Base-by-base conservation (phyloP, 1,140 invertebrate species). In the Drosophila guanche region DNA sequence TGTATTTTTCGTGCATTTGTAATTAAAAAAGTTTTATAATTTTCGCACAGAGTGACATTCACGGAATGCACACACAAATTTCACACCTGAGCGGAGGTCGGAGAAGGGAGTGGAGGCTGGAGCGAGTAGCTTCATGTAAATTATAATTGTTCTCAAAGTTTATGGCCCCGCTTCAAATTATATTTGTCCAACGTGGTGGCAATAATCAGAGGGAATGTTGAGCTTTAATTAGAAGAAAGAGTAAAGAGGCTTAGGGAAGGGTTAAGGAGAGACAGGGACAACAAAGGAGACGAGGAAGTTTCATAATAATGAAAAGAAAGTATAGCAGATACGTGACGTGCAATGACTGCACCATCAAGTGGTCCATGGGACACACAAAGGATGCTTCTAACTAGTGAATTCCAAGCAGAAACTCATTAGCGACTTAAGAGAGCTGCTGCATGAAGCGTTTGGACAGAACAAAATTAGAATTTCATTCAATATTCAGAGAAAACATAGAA, bases 1-100 rank as follows among this genome's bases (percentile, higher is more conserved):
- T 37, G 33, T 37, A 12, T 37, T 37, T 33, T 33, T 33, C 29
- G 50, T 68, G 54, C 27, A 20, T 52, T 52, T 57, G 57, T 76
- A 76, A 76, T 76, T 76, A 74, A 74, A 76, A 76, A 76, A 76
- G 48, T 76, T 76, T 76, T 76, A 41, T 56, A 58, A 65, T 70
- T 48, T 70, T 37, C 23, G 47, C 16, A 14, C 66, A 57, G 42
- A 12, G 1, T 37, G 16, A 37, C 33, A 72, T 37, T 37, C 73
- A 56, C 42, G 55, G 27, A 45, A 40, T 37, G 20, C 48, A 75
- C 45, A 48, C 25, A 50, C 48, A 71, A 41, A 73, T 50, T 67
- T 60, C 25, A 56, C 47, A 66, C 46, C 69, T 62, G 63, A 56
- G 56, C 61, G 68, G 3, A 37, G 56, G 3, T 27, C 33, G 10